These are phyloP conservation scores for Machimus rusticus DNA, from an alignment of 2,888 invertebrate genomes.

Conservation along the genomic window DNA sequence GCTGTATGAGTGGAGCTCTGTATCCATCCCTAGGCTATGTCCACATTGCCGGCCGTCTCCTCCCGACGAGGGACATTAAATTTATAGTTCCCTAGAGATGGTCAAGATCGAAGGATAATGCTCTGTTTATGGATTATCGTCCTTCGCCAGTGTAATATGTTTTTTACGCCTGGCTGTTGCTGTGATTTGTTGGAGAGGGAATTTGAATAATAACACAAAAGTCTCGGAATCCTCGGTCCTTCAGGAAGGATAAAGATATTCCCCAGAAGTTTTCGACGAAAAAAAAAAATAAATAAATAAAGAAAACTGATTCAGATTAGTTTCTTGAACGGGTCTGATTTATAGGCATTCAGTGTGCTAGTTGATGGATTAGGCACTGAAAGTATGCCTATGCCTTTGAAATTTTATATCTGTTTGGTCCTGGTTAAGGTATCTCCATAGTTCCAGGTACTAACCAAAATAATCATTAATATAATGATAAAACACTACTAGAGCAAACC, in stretches of 20 bases:
- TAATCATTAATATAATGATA: background rate
- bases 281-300: background rate
- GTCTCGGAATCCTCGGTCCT: background rate
- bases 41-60: constrained; percentile 41
- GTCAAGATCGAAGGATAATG: constrained; percentile 51
- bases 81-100: constrained; percentile 62
- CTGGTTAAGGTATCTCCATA: no score
- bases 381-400: background rate
- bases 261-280: background rate
- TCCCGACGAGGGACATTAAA: constrained; percentile 55
- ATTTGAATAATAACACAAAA: constrained; percentile 30
- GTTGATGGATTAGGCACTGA: background rate
- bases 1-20: background rate
- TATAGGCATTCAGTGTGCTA: background rate
- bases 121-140: constrained; percentile 51
- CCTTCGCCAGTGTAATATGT: constrained; percentile 28
- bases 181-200: constrained; percentile 28
- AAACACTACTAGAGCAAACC: no score
- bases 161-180: constrained; percentile 27
- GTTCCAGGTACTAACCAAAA: background rate
- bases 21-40: background rate
- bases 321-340: background rate
- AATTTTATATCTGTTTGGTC: background rate
- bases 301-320: background rate
- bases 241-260: constrained; percentile 3